Conservation (phyloP, 2,888 invertebrate genomes). For the Amorpha juglandis region DNA sequence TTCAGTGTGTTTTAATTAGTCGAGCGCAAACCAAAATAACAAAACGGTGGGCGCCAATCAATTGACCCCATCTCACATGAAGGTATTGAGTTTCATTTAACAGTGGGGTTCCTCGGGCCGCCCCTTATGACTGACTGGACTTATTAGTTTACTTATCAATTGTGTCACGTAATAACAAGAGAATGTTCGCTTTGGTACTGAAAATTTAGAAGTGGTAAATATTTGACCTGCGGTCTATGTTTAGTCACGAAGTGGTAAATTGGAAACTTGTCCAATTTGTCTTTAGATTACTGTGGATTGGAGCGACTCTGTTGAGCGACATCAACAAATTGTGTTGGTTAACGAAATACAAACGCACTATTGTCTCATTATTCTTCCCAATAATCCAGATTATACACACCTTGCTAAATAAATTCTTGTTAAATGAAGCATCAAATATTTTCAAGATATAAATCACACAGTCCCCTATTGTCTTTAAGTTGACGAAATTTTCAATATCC, state of each 20-base stretch:
- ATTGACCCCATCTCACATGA: slow-evolving; percentile 71
- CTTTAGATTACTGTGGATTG: slow-evolving; percentile 3
- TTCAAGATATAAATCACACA: background rate
- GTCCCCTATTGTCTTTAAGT: slow-evolving; percentile 10
- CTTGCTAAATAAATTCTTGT: slow-evolving; percentile 16
- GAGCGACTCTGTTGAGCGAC: background rate
- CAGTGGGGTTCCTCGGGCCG: slow-evolving; percentile 38
- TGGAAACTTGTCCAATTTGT: slow-evolving; percentile 22
- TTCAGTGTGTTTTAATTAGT: slow-evolving; percentile 27
- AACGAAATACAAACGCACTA: slow-evolving; percentile 3
- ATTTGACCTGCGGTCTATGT: slow-evolving; percentile 19
- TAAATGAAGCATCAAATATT: slow-evolving; percentile 4
- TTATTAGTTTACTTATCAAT: slow-evolving; percentile 42
- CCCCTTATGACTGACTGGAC: slow-evolving; percentile 43
- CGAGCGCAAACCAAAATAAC: slow-evolving; percentile 44
- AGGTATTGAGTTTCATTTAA: slow-evolving; percentile 57
- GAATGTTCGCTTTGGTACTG: slow-evolving; percentile 39
- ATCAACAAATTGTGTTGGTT: slow-evolving; percentile 20
- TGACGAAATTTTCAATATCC: slow-evolving; percentile 20
- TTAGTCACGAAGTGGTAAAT: slow-evolving; percentile 20
- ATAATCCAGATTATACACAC: background rate
- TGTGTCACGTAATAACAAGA: slow-evolving; percentile 42
- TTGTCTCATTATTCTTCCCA: background rate
- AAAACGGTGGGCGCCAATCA: slow-evolving; percentile 63
- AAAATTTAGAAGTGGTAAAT: slow-evolving; percentile 30